Base-by-base conservation (phyloP, 2,888 invertebrate genomes). In the Xestia xanthographa region DNA sequence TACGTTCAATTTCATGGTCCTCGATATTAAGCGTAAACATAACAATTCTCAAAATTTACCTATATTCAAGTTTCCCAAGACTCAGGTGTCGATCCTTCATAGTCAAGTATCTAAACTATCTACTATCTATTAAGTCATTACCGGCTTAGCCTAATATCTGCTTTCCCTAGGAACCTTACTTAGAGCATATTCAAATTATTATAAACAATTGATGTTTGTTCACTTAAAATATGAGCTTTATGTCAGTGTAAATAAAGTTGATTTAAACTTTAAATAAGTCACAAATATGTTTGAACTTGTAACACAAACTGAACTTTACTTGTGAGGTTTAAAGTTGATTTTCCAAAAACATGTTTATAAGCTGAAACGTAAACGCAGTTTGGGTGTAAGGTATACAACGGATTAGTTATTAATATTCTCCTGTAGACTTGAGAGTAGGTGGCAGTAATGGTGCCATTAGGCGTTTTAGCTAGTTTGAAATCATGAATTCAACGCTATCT, bases 331-430 rank as follows among this genome's bases (percentile, higher is more conserved):
- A 62, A 38, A 38, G 60, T 38, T 22, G 34, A 12, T 11, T 62
- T 38, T 62, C 11, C 34, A 38, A 38, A 62, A 11, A 62, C 60
- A 5, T 38, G 5, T 12, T 38, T 60, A 8, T 1, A 34, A 34
- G 20, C 34, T 34, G 1, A 60, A 34, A 60, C 34, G 34, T 5
- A 45, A 43, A 41, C 11, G 58, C 29, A 29, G 17, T 29, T 41
- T 12, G 26, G 12, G 62, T 41, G 29, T 58, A 71, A 58, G 12
- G 53, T 53, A 5, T 12, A 50, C 14, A 2, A 60, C 4, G n/a
- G 60, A 72, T 66, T 66, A 72, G 8, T 68, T 48, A 70, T 72
- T 72, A 75, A 67, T 80, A 84, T 84, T 63, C 62, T 60, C 22
- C n/a, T 26, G 17, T 41, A 62, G 8, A 45, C 2, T 41, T 43